A percentile compares a stretch with the other conserved stretches of the same genome.
phyloP scores from a whole-genome alignment of 2,797 vertebrate species.

The Pseudocheirus occidentalis region DNA sequence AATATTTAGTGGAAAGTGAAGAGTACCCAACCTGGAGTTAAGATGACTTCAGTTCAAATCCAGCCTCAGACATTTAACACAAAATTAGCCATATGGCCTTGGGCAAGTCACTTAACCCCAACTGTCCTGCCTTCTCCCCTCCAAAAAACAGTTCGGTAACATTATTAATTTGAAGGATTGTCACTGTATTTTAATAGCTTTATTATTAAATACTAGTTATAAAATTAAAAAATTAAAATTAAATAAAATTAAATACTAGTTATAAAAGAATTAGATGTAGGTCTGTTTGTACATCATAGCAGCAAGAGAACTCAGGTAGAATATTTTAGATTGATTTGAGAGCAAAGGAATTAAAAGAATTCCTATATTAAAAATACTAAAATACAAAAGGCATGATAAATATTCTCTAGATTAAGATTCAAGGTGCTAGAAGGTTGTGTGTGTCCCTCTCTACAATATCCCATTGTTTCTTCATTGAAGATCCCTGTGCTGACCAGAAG shows the following conservation, averaged over 20 bases:
- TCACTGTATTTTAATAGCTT: background rate
- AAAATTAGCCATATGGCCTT: too few relatives aligned
- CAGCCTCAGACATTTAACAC: too few relatives aligned
- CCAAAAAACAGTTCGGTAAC: background rate
- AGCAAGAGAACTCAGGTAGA: background rate
- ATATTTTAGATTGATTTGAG: background rate
- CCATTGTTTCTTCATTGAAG: background rate
- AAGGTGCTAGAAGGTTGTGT: background rate
- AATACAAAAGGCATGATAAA: slow-evolving; percentile 8
- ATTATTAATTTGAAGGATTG: background rate
- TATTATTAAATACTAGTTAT: background rate
- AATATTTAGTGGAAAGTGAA: background rate
- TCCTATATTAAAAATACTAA: slow-evolving; percentile 38
- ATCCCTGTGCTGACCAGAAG: background rate
- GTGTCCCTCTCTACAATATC: background rate
- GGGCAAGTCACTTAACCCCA: too few relatives aligned
- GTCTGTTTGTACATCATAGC: background rate
- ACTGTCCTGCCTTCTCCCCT: too few relatives aligned
- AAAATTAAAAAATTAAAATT: too few relatives aligned
- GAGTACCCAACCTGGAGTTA: too few relatives aligned
- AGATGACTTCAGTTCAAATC: too few relatives aligned
- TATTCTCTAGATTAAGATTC: background rate
- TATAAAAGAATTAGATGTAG: background rate
- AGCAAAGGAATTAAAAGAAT: slow-evolving; percentile 40
- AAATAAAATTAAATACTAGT: too few relatives aligned